Base-by-base conservation (phyloP, 1,140 invertebrate species). In the Paralvinella palmiformis region DNA sequence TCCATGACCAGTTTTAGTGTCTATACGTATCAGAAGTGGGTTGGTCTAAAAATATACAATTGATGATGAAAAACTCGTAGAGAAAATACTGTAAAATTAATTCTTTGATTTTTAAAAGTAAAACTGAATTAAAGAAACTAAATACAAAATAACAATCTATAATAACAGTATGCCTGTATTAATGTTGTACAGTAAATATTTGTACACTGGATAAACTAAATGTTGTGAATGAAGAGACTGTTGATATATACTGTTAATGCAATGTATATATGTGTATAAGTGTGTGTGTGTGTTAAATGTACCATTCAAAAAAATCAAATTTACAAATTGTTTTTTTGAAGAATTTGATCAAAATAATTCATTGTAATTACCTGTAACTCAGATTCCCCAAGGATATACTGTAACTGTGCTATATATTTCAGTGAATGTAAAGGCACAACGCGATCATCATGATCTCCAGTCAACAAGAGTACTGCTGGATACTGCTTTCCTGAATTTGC, bases 361-460 rank as follows among this genome's bases (percentile, higher is more conserved):
- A 27, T 3, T 20, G 27, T n/a, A 4, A 2, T 50, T 59, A 77
- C 77, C 71, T 87, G 85, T 65, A 85, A 82, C 1, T 85, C 72
- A 20, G 85, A 75, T 45, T 81, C 77, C 50, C 87, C 85, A 45
- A 92, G 78, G 29, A 82, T 84, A 71, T 94, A 81, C 75, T 99
- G 96, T 50, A 99, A 80, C 71, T 91, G 86, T 0, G 96, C 93
- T 60, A 94, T 91, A 74, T 91, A 92, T 83, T 99, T 99, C 4
- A 97, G 85, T 61, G 93, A 95, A 81, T 98, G 96, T 60, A 94
- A 85, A 35, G 94, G 94, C 59, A 96, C 93, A 59, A 98, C 95
- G 66, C 96, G 86, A 83, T 98, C 96, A 83, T 99, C 96, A 79
- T 99, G 96, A 84, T 98, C 95, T 20, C 91, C 96, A 27, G 96